These are phyloP conservation scores for Cephus nigrinus DNA, from an alignment of 2,888 invertebrate genomes.

Conservation along the genomic window DNA sequence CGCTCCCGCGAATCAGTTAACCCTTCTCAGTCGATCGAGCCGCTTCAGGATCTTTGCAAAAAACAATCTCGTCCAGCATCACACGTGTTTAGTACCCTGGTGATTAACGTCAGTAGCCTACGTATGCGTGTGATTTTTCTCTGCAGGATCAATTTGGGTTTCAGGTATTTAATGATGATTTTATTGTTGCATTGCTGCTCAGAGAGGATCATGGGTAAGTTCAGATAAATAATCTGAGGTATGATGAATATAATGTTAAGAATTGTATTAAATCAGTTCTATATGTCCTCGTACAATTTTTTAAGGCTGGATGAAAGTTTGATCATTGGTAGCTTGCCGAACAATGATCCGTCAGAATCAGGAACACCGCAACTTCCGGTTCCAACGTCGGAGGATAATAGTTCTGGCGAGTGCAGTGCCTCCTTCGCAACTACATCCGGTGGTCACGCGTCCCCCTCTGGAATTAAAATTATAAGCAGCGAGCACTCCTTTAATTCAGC, in stretches of 20 bases:
- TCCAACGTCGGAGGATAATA: slow-evolving; percentile 47
- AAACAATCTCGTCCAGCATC: too few species aligned
- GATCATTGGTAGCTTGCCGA: slow-evolving; percentile 62
- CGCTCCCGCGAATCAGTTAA: slow-evolving; percentile 3
- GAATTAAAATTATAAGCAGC: slow-evolving; percentile 25
- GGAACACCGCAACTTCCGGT: slow-evolving; percentile 36
- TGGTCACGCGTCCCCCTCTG: slow-evolving; percentile 42
- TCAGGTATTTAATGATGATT: slow-evolving; percentile 40
- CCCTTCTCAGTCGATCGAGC: not conserved
- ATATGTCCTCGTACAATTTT: not conserved
- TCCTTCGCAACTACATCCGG: slow-evolving; percentile 47
- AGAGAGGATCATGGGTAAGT: slow-evolving; percentile 78
- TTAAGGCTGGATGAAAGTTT: slow-evolving; percentile 74
- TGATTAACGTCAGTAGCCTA: not conserved
- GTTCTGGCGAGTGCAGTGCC: slow-evolving; percentile 52
- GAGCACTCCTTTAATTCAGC: slow-evolving; percentile 31
- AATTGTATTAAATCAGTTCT: not conserved
- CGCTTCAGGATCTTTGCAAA: too few species aligned
- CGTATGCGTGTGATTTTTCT: not conserved
- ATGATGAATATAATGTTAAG: not conserved
- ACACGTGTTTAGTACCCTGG: not conserved
- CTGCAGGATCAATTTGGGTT: slow-evolving; percentile 31
- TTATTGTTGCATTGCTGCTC: slow-evolving; percentile 37
- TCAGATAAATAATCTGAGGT: not conserved
- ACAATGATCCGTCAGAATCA: slow-evolving; percentile 33